Base-by-base conservation (phyloP, 2,888 invertebrate species). In the Scaptomyza reducta region DNA sequence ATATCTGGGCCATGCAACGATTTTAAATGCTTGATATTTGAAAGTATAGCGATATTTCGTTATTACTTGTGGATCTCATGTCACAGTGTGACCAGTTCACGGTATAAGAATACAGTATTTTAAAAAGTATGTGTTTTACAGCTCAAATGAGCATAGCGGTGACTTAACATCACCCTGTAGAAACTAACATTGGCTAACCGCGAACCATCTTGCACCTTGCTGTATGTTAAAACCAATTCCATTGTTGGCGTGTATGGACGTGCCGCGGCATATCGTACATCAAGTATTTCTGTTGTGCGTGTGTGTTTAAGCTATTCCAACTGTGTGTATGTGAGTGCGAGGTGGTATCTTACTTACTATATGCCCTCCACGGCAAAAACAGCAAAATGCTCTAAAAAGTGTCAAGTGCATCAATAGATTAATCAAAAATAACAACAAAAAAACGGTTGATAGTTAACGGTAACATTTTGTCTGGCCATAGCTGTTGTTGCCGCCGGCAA, bases 231-330 rank as follows among this genome's bases (percentile, higher is more conserved):
- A 40, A 22, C 25, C 41, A 53, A 40, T 56, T 74, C 42, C 74
- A 74, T 35, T 74, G 65, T 74, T 70, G 74, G 46, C 46, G 53
- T 50, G 74, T 14, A 13, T 50, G 65, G 74, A 74, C 70, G 74
- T 70, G 41, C 13, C 50, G 74, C 70, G 74, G 74, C 40, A 18
- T 33, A 16, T 50, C 56, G 53, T 47, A 14, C 25, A 49, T 14
- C n/a, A 55, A 14, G 29, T 61, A 27, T 41, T 35, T 57, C 60
- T 49, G 33, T 45, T 53, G 66, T 63, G 59, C 65, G 63, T 63
- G 59, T 63, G 61, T 61, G 61, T 27, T 59, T 14, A 62, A 62
- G 38, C 29, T 45, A 35, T 57, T 6, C n/a, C 3, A 58, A 64
- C 56, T 29, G 38, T 44, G 55, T 41, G 18, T 31, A 45, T 16